Evolutionary conservation across 1,140 invertebrate genomes (phyloP).

Genomic region (Caenorhabditis remanei): DNA sequence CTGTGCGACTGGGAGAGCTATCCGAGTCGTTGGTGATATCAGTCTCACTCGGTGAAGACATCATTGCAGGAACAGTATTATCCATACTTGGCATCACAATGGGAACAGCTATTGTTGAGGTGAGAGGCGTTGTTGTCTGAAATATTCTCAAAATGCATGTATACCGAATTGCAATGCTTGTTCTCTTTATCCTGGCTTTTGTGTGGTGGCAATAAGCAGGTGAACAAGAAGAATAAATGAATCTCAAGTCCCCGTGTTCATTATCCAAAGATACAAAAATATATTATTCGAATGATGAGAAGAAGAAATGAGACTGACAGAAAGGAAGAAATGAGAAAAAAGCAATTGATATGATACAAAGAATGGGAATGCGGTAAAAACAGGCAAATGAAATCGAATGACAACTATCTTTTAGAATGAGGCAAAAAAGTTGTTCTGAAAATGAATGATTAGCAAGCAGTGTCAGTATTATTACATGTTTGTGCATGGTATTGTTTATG

Average conservation of each 20-base stretch:
- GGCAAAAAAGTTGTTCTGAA: slow-evolving; percentile 25
- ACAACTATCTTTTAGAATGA: not conserved
- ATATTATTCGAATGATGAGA: not conserved
- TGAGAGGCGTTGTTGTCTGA: slow-evolving; percentile 12
- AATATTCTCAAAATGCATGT: slow-evolving; percentile 18
- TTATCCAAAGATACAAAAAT: slow-evolving; percentile 37
- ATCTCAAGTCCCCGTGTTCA: not conserved
- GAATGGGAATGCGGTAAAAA: not conserved
- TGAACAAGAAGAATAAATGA: slow-evolving; percentile 54
- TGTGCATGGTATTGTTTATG: slow-evolving; percentile 47
- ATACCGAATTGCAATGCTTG: slow-evolving; percentile 13
- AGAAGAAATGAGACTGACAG: not conserved
- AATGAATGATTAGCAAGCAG: slow-evolving; percentile 52
- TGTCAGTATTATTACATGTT: slow-evolving; percentile 39
- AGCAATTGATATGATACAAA: not conserved
- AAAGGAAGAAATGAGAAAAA: not conserved
- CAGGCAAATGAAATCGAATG: not conserved
- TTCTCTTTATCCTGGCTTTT: slow-evolving; percentile 24
- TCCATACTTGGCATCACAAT: slow-evolving; percentile 13
- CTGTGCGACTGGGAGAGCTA: not conserved
- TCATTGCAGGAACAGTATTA: not conserved
- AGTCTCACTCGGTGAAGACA: too few relatives aligned
- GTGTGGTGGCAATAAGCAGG: slow-evolving; percentile 35
- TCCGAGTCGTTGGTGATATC: not conserved
- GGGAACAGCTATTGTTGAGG: not conserved